Evolutionary conservation across 2,113 vertebrate species (phyloP).

Genomic region (Xiphias gladius): DNA sequence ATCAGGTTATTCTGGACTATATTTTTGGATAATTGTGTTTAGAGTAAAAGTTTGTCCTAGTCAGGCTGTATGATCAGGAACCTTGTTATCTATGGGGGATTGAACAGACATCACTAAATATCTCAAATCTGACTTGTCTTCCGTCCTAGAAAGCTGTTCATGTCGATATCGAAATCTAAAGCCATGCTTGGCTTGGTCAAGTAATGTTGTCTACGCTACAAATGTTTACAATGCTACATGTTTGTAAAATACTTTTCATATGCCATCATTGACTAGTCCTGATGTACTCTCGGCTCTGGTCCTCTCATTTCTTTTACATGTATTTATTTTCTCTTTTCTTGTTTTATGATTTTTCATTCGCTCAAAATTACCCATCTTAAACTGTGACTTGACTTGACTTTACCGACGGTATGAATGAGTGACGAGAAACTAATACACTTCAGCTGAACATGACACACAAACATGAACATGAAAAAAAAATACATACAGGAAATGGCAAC

Average conservation of each 20-base stretch:
- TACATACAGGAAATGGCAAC: constrained; percentile 75
- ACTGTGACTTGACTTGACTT: constrained; percentile 89
- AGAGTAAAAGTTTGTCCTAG: constrained; percentile 59
- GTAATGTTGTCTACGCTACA: constrained; percentile 76
- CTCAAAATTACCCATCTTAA: constrained; percentile 79
- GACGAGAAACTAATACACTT: constrained; percentile 82
- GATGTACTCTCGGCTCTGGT: constrained; percentile 76
- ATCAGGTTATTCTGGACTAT: constrained; percentile 69
- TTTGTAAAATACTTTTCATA: constrained; percentile 81
- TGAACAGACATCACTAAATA: constrained; percentile 66
- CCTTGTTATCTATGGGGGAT: constrained; percentile 51
- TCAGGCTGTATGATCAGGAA: constrained; percentile 67
- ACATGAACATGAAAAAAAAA: constrained; percentile 80
- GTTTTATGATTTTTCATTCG: constrained; percentile 70
- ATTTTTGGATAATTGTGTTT: constrained; percentile 76
- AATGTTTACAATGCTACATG: constrained; percentile 85
- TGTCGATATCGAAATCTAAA: constrained; percentile 79
- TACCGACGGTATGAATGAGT: constrained; percentile 89
- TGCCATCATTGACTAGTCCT: constrained; percentile 76
- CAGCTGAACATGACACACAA: constrained; percentile 85
- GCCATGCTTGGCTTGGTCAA: constrained; percentile 73
- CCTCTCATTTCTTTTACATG: constrained; percentile 77
- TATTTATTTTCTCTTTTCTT: constrained; percentile 83
- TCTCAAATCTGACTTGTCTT: constrained; percentile 84
- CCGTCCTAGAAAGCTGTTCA: constrained; percentile 84